phyloP scores from a whole-genome alignment of 2,797 vertebrate genomes.

The Sarcoramphus papa region DNA sequence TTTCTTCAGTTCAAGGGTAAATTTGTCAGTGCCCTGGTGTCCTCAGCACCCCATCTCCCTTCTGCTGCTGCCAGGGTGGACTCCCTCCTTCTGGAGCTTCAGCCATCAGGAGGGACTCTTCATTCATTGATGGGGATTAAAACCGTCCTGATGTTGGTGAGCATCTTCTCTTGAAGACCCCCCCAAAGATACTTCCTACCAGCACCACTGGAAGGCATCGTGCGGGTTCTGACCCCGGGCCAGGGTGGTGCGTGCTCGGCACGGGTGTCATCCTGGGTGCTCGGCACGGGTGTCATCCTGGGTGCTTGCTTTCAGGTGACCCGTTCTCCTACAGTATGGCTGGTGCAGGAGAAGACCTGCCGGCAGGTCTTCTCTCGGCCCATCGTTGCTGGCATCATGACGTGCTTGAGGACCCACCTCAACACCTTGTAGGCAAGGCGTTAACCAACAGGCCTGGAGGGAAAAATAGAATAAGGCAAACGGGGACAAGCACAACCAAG shows the following conservation, averaged over 20 bases:
- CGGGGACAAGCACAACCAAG: rapidly evolving
- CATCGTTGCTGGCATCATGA: rapidly evolving
- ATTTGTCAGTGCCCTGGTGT: neutral
- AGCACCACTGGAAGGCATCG: rapidly evolving
- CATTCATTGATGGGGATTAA: neutral
- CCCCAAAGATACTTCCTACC: neutral
- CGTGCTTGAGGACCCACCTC: neutral
- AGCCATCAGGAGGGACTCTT: neutral
- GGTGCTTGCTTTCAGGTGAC: neutral
- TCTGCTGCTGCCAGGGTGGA: neutral
- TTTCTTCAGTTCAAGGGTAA: neutral
- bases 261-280: neutral
- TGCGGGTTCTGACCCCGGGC: neutral
- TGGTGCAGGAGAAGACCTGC: neutral
- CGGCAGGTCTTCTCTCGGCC: neutral
- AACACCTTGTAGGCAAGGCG: too few species aligned
- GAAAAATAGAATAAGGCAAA: neutral
- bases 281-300: neutral
- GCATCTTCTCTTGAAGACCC: neutral
- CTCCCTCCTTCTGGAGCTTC: neutral
- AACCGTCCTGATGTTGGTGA: neutral
- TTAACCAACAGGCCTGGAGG: neutral
- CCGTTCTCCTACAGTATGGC: neutral
- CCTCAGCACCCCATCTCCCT: too few species aligned
- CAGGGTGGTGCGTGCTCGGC: neutral